These are phyloP conservation scores for Corydoras sp. DNA, from an alignment of 2,113 vertebrate species.

Conservation along the genomic window DNA sequence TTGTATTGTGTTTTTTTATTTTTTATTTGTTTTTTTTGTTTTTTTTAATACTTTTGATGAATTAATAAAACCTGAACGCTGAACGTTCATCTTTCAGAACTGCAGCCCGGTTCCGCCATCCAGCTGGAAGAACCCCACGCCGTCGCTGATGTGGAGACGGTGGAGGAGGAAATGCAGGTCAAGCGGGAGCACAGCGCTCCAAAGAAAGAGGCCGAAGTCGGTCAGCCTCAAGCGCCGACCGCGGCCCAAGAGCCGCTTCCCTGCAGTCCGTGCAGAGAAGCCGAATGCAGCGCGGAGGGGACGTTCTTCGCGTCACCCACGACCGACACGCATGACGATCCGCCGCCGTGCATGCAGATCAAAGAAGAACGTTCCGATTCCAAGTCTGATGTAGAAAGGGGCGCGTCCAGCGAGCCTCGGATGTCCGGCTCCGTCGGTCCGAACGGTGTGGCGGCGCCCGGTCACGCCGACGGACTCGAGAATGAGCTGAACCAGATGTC, in stretches of 20 bases:
- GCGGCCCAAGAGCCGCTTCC: constrained; percentile 2
- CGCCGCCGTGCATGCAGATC: constrained; percentile 10
- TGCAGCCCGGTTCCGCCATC: constrained; percentile 3
- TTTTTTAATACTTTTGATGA: not conserved
- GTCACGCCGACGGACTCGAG: constrained; percentile 1
- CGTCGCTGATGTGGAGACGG: not conserved
- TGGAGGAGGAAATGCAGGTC: constrained; percentile 19
- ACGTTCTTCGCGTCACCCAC: constrained; percentile 2
- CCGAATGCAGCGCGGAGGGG: constrained; percentile 17
- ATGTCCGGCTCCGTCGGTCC: not conserved
- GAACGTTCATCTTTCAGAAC: constrained; percentile 12
- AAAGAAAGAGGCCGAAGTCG: not conserved
- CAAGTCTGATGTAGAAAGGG: not conserved
- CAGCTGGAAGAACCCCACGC: not conserved
- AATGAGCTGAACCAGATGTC: constrained; percentile 7
- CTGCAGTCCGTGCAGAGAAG: constrained; percentile 7
- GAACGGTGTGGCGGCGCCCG: not conserved
- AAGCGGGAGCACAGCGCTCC: constrained; percentile 29
- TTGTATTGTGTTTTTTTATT: too few species aligned
- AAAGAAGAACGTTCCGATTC: constrained; percentile 36
- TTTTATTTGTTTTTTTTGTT: too few species aligned
- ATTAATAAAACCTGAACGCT: not conserved
- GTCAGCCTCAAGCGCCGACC: not conserved
- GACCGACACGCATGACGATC: not conserved
- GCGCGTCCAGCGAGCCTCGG: not conserved